A percentile compares a stretch with the other conserved stretches of the same genome.
Conservation (phyloP, 1,140 invertebrate genomes). For the Dendrolimus punctatus region DNA sequence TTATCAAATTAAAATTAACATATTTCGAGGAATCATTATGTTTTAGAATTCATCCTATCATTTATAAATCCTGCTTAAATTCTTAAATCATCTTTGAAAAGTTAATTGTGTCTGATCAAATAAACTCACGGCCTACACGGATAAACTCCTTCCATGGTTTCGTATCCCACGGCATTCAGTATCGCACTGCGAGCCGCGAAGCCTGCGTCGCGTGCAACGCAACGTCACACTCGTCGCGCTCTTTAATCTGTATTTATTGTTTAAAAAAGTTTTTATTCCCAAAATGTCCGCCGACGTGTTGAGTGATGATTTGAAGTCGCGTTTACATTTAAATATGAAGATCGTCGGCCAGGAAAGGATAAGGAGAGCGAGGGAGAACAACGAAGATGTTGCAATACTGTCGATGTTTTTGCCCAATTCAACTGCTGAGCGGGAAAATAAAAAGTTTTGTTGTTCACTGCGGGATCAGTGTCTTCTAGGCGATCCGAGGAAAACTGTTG, state of each 20-base stretch:
- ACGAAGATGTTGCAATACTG: constrained; percentile 88
- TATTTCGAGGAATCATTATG: too few species aligned
- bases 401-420: constrained; percentile 84
- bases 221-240: constrained; percentile 20
- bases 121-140: constrained; percentile 13
- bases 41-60: too few species aligned
- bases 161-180: constrained; percentile 31
- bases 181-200: constrained; percentile 45
- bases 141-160: constrained; percentile 14
- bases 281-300: constrained; percentile 82
- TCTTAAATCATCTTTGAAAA: too few species aligned
- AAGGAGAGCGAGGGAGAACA: constrained; percentile 81
- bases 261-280: constrained; percentile 6
- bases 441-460: constrained; percentile 82
- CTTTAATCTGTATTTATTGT: constrained; percentile 18
- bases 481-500: constrained; percentile 81
- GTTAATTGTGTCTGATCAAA: background rate
- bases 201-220: constrained; percentile 32
- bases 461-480: constrained; percentile 81
- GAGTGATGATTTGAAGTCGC: constrained; percentile 82
- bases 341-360: constrained; percentile 84
- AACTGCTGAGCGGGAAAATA: constrained; percentile 78
- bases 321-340: constrained; percentile 81
- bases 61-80: too few species aligned
- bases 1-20: too few species aligned